Conservation (phyloP, 2,888 invertebrate species). For the Torymus tubicola region DNA sequence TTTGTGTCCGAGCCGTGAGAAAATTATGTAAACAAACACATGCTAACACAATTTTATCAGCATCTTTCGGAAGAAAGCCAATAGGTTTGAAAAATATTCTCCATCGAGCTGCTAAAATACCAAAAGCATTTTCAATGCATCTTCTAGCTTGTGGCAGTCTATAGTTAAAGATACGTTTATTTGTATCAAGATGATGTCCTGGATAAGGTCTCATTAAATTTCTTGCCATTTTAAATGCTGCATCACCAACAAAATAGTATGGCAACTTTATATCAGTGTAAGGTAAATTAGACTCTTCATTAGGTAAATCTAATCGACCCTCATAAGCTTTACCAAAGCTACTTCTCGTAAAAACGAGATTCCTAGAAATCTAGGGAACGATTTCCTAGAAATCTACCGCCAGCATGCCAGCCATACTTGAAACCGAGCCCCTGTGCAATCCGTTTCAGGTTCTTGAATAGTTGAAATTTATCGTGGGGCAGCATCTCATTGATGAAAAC, state of each 20-base stretch:
- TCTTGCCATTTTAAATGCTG: constrained; percentile 31
- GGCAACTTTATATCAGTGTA: too few relatives aligned
- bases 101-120: constrained; percentile 49
- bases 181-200: constrained; percentile 19
- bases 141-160: constrained; percentile 50
- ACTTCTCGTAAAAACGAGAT: too few relatives aligned
- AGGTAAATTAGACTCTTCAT: too few relatives aligned
- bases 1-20: constrained; percentile 13
- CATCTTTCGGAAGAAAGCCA: constrained; percentile 29
- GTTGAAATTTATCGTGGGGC: too few relatives aligned
- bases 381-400: too few relatives aligned
- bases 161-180: constrained; percentile 50
- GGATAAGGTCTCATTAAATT: constrained; percentile 51
- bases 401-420: too few relatives aligned
- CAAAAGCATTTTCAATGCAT: constrained; percentile 52
- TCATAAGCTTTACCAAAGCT: too few relatives aligned
- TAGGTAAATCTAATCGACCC: too few relatives aligned
- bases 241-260: constrained; percentile 45
- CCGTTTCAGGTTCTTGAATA: too few relatives aligned
- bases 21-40: constrained; percentile 49
- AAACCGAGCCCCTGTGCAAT: too few relatives aligned
- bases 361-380: too few relatives aligned
- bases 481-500: too few relatives aligned
- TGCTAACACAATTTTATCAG: constrained; percentile 44
- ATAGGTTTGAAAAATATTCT: constrained; percentile 48